Conservation (phyloP, 2,888 invertebrate species). For the Leucophenga montana region DNA sequence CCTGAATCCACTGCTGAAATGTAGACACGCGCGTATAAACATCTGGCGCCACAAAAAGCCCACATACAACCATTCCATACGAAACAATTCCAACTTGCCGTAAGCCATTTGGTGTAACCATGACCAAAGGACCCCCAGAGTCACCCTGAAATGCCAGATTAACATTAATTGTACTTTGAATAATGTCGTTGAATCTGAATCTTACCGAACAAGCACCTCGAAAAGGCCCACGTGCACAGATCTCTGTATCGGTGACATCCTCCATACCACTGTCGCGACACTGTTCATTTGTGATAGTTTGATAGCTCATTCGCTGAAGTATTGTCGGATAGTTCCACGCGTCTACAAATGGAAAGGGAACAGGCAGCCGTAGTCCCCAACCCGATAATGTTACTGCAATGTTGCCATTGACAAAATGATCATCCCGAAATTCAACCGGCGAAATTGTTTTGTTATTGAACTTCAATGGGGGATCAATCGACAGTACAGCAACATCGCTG, state of each 20-base stretch:
- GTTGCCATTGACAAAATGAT: conserved; percentile 51
- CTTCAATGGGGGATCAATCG: conserved; percentile 55
- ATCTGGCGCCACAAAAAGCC: conserved; percentile 65
- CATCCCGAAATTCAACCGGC: conserved; percentile 66
- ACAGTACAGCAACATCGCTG: conserved; percentile 69
- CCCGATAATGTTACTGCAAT: conserved; percentile 68
- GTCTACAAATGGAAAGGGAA: conserved; percentile 60
- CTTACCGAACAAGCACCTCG: conserved; percentile 68
- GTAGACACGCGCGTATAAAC: conserved; percentile 70
- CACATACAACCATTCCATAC: conserved; percentile 67
- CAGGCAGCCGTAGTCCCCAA: conserved; percentile 68
- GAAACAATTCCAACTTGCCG: conserved; percentile 69
- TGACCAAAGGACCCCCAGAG: conserved; percentile 71
- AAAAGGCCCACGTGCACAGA: conserved; percentile 65
- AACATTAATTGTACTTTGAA: background rate
- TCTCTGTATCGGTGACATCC: conserved; percentile 65
- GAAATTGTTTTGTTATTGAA: conserved; percentile 66
- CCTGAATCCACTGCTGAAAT: conserved; percentile 64
- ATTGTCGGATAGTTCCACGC: conserved; percentile 59
- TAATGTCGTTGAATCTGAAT: background rate
- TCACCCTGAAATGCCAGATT: conserved; percentile 62
- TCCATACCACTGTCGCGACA: conserved; percentile 61
- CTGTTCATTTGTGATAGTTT: conserved; percentile 64
- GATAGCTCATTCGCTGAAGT: conserved; percentile 64
- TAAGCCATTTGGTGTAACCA: conserved; percentile 43